phyloP scores from a whole-genome alignment of 2,113 vertebrate genomes.

The Cnemophilus loriae region DNA sequence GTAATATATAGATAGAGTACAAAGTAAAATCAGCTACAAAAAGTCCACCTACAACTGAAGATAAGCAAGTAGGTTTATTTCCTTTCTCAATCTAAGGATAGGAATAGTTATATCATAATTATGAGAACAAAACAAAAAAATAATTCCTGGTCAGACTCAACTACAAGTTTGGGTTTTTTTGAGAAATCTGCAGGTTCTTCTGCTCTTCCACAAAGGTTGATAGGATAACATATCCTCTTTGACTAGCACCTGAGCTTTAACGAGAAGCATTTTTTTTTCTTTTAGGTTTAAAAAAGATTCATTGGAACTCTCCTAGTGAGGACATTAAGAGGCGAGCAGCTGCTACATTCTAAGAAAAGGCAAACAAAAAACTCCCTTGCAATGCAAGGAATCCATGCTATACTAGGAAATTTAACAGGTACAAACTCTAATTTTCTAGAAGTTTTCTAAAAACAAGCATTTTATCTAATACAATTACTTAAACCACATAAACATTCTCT shows the following conservation, averaged over 20 bases:
- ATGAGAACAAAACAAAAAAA: background rate
- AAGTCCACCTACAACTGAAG: background rate
- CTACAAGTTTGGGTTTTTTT: rapidly evolving
- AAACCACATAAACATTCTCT: too few species aligned
- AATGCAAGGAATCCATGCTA: rapidly evolving
- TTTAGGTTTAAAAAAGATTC: background rate
- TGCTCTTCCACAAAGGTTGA: background rate
- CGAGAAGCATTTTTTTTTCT: too few species aligned
- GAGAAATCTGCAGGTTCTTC: background rate
- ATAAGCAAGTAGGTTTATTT: background rate
- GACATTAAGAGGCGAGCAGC: background rate
- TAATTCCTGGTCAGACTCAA: background rate
- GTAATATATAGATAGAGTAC: background rate
- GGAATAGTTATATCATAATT: background rate
- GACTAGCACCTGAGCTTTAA: background rate
- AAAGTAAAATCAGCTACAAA: background rate
- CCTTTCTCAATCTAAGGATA: too few species aligned
- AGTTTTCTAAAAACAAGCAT: background rate
- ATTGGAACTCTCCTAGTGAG: background rate
- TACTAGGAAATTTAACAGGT: background rate
- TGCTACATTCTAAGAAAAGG: background rate
- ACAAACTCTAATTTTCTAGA: background rate
- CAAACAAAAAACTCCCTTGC: rapidly evolving
- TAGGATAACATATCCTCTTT: background rate
- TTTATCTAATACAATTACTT: rapidly evolving